phyloP scores from a whole-genome alignment of 2,113 vertebrate species.

The Pongo abelii region DNA sequence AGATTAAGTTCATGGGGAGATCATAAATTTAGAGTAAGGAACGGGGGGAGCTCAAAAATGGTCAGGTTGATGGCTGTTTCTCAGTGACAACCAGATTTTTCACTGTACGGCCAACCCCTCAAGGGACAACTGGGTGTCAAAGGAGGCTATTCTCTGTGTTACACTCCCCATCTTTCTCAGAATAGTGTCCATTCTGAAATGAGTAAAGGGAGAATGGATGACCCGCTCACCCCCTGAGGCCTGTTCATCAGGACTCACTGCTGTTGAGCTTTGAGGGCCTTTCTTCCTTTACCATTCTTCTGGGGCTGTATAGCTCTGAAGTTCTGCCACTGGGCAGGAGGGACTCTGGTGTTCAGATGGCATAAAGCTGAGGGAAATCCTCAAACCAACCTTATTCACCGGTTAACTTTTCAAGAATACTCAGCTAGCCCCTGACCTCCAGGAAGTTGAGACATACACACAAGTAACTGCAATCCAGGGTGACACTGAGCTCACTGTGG shows the following conservation, averaged over 20 bases:
- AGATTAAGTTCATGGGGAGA: neutral
- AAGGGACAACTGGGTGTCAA: neutral
- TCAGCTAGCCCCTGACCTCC: neutral
- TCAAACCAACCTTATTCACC: neutral
- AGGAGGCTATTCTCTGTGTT: neutral
- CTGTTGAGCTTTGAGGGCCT: neutral
- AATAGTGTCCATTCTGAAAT: neutral
- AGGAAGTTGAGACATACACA: neutral
- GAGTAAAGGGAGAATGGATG: neutral
- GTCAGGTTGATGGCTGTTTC: neutral
- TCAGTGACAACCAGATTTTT: neutral
- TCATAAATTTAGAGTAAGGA: neutral
- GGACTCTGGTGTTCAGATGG: neutral
- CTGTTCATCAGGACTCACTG: too few species aligned
- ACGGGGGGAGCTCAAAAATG: neutral
- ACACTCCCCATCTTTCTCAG: neutral
- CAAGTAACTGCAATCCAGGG: neutral
- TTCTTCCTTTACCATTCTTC: neutral
- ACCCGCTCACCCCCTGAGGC: neutral
- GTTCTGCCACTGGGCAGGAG: neutral
- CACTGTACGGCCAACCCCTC: neutral
- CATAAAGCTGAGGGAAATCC: neutral
- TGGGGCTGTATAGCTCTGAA: neutral
- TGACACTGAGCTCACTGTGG: neutral
- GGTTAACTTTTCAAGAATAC: neutral